Percentiles rank a stretch among this genome's conserved stretches.
Conservation (phyloP, 2,797 vertebrate species). For the Eulemur coronatus region DNA sequence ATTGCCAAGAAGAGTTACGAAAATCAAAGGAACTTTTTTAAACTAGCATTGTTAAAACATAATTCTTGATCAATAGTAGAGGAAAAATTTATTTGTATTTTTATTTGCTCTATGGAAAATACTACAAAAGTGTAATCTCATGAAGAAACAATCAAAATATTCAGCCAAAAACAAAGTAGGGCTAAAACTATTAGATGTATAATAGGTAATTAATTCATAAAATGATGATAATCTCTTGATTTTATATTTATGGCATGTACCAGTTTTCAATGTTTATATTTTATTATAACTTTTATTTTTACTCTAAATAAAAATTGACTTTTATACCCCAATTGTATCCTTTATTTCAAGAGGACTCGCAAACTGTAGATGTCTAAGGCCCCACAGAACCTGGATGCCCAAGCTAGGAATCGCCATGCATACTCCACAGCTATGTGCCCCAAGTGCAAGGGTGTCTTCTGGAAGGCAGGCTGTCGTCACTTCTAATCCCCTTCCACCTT, state of each 20-base stretch:
- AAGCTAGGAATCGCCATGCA: background rate
- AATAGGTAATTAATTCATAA: background rate
- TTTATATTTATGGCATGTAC: background rate
- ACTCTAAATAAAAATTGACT: background rate
- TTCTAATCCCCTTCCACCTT: background rate
- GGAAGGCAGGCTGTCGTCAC: background rate
- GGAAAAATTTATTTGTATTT: background rate
- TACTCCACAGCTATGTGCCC: background rate
- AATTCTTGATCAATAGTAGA: background rate
- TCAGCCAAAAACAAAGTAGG: background rate
- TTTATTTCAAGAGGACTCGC: background rate
- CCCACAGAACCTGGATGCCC: background rate
- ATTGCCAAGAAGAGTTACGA: background rate
- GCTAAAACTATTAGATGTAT: background rate
- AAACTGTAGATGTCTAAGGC: background rate
- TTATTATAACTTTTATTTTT: slow-evolving; percentile 5
- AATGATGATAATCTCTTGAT: background rate
- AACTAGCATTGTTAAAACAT: background rate
- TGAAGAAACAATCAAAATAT: background rate
- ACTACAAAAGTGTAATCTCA: background rate
- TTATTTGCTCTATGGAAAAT: background rate
- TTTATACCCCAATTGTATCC: background rate
- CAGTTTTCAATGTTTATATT: background rate
- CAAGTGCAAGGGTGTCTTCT: background rate
- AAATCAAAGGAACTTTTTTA: background rate